phyloP scores from a whole-genome alignment of 2,888 invertebrate genomes.

The Digitonthophagus gazella region DNA sequence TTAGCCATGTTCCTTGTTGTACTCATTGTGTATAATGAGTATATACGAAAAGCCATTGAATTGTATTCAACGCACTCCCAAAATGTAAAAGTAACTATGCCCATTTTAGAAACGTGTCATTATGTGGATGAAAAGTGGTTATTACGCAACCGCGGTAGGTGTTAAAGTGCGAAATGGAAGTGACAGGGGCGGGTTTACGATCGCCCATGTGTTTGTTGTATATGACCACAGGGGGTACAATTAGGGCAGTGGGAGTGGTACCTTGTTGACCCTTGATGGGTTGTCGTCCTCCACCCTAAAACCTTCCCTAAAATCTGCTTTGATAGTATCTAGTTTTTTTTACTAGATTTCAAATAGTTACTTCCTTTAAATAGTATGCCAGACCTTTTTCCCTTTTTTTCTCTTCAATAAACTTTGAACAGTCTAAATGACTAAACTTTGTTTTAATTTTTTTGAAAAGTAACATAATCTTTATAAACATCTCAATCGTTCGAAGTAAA shows the following conservation, averaged over 20 bases:
- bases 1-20: no score
- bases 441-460: background rate
- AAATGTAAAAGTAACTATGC: background rate
- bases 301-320: background rate
- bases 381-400: no score
- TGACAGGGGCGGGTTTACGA: slow-evolving; percentile 27
- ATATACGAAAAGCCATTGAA: no score
- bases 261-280: slow-evolving; percentile 27
- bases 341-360: background rate
- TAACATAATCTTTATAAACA: no score
- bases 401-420: background rate
- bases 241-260: slow-evolving; percentile 36
- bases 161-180: slow-evolving; percentile 29
- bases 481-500: no score
- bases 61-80: background rate
- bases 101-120: background rate
- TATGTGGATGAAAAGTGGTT: slow-evolving; percentile 18
- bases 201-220: slow-evolving; percentile 23
- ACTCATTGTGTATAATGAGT: no score
- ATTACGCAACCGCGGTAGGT: slow-evolving; percentile 35
- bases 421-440: background rate
- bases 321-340: background rate
- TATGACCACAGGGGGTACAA: slow-evolving; percentile 34
- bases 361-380: background rate
- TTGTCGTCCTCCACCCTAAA: slow-evolving; percentile 19